Evolutionary conservation across 2,113 vertebrate genomes (phyloP).

Genomic region (Orthonyx spaldingii): DNA sequence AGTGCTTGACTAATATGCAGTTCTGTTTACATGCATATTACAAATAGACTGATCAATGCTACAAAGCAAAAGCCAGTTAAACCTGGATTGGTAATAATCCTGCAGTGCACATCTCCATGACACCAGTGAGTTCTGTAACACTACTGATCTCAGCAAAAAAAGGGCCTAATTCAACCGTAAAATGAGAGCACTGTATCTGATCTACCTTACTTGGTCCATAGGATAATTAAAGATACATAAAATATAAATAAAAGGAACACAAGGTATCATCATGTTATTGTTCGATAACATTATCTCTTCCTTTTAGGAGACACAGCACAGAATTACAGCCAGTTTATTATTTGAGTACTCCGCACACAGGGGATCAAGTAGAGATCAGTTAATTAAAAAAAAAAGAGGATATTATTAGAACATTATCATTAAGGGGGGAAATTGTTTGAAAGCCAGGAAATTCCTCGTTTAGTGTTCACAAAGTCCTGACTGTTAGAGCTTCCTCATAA

Average conservation of each 20-base stretch:
- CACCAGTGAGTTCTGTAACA: not conserved
- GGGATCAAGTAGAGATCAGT: conserved; percentile 17
- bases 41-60: not conserved
- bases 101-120: not conserved
- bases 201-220: not conserved
- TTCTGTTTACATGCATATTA: not conserved
- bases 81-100: not conserved
- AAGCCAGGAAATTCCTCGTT: conserved; percentile 44
- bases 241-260: not conserved
- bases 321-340: not conserved
- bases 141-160: not conserved
- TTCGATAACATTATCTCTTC: no score
- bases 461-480: conserved; percentile 9
- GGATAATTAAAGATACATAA: not conserved
- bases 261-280: not conserved
- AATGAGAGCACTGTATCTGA: not conserved
- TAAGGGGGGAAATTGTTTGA: conserved; percentile 32
- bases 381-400: not conserved
- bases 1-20: not conserved
- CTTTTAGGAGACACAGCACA: not conserved
- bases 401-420: conserved; percentile 37
- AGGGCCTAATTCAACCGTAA: not conserved
- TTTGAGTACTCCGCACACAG: not conserved
- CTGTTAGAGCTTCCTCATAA: not conserved
- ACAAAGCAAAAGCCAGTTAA: not conserved